Conservation (phyloP, 2,113 vertebrate species). For the Pygoscelis antarcticus region DNA sequence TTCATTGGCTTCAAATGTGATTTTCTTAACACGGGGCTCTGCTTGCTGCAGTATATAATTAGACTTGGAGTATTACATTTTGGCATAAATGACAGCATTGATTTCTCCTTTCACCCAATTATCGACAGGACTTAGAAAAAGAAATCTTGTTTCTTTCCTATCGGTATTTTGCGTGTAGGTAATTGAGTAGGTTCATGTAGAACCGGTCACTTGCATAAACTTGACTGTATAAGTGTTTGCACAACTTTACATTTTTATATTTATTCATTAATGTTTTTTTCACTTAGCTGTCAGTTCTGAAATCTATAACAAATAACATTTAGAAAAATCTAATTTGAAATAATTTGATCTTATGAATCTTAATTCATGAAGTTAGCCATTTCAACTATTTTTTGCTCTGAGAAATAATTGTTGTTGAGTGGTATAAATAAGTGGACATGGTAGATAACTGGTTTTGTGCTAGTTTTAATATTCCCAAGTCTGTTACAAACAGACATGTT, state of each 20-base stretch:
- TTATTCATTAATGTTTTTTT: background rate
- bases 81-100: background rate
- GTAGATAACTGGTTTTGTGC: background rate
- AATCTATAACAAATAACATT: background rate
- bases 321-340: background rate
- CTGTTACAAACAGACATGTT: background rate
- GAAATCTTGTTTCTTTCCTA: too few species aligned
- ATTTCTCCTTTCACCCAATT: background rate
- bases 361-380: background rate
- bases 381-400: background rate
- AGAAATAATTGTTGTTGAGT: background rate
- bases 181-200: background rate
- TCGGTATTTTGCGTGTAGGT: background rate
- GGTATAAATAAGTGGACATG: background rate
- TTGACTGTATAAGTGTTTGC: background rate
- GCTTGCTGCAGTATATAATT: background rate
- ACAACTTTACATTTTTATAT: background rate
- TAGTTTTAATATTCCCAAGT: background rate
- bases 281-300: background rate
- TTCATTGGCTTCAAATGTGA: background rate
- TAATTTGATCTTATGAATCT: background rate
- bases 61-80: background rate
- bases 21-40: background rate
- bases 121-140: background rate
- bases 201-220: background rate